Conservation (phyloP, 2,113 vertebrate species). For the Nothocercus julius region DNA sequence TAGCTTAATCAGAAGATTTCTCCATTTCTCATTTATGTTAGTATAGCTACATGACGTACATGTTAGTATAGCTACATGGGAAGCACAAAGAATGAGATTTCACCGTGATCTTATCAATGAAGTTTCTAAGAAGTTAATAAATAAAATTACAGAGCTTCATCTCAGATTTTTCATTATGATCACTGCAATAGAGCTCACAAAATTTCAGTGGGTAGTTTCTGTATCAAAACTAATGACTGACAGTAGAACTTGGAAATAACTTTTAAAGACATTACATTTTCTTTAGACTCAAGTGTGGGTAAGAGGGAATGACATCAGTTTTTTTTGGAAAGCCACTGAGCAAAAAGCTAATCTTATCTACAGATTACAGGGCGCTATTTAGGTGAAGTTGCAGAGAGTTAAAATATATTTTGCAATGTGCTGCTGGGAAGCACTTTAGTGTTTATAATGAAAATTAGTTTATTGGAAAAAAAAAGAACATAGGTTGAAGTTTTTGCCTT, state of each 20-base stretch:
- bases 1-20: not conserved
- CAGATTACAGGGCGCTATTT: not conserved
- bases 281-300: not conserved
- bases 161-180: not conserved
- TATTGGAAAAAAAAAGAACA: not conserved
- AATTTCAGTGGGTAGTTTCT: not conserved
- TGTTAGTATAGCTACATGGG: no score
- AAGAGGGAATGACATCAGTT: fast-evolving
- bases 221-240: not conserved
- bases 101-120: not conserved
- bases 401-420: not conserved
- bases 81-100: not conserved
- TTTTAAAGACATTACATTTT: not conserved
- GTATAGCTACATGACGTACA: not conserved
- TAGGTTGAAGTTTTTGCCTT: not conserved
- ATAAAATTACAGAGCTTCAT: not conserved
- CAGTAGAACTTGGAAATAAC: not conserved
- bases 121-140: not conserved
- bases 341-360: not conserved
- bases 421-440: not conserved
- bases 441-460: not conserved
- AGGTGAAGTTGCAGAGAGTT: not conserved
- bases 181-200: not conserved
- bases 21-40: not conserved
- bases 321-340: not conserved